Base-by-base conservation (phyloP, 2,113 vertebrate species). In the Sinocyclocheilus rhinocerous region DNA sequence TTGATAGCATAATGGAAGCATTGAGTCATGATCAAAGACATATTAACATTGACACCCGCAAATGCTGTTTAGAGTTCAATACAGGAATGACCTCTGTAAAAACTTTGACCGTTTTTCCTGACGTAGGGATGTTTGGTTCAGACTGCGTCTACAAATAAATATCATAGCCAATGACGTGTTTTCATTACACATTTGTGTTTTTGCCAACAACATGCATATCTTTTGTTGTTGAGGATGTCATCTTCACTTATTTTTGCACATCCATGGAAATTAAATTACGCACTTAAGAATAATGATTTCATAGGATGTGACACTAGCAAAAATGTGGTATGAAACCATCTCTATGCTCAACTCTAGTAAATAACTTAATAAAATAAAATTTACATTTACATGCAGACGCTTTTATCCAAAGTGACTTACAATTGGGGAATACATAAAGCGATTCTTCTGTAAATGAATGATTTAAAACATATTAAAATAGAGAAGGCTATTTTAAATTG, bases 1-100 rank as follows among this genome's bases (percentile, higher is more conserved):
- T 88, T 87, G 75, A 88, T 79, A 87, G 78, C 83, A 87, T 86
- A 87, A 87, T 85, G 76, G 89, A 69, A 76, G 76, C 88, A 81
- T 76, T 85, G 67, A 80, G 59, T 86, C 72, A 15, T 8, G 61
- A 83, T 83, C 86, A 67, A 81, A 70, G 39, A 75, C 78, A 88
- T 52, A 57, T 83, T 59, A 85, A 29, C 24, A 24, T 82, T 63
- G 70, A 72, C 61, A 48, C 1, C n/a, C 15, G 59, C 59, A 75
- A 80, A 76, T 45, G 45, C 26, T 76, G 63, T 86, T 70, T 79
- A 79, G 77, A 61, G 77, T 63, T 8, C 33, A 42, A 42, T 80
- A 61, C 57, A 63, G 57, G 33, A 24, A 80, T 63, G 22, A 6
- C 36, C 70, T 12, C 36, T 9, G 33, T n/a, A 20, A 42, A 61